phyloP scores from a whole-genome alignment of 64 coral and sea anemone species.

The Montipora sp. region DNA sequence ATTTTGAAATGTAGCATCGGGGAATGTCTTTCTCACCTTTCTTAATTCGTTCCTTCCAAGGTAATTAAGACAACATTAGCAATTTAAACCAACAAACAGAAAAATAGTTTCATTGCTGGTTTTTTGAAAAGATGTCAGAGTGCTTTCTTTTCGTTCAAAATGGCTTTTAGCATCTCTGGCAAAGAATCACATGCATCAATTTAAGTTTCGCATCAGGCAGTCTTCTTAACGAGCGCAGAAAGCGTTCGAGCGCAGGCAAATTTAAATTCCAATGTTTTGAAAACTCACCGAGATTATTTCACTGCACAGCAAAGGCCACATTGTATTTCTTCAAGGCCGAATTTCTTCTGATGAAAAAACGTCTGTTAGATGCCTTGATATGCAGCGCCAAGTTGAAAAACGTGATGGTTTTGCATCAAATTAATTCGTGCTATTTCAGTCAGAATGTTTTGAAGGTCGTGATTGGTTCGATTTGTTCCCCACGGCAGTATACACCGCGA shows the following conservation, averaged over 20 bases:
- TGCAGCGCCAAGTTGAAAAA: neutral
- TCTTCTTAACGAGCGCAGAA: neutral
- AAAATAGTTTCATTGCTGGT: neutral
- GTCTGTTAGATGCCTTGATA: neutral
- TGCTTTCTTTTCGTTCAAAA: too few relatives aligned
- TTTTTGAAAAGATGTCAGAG: neutral
- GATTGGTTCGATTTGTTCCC: neutral
- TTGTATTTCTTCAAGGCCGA: neutral
- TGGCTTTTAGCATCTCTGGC: too few relatives aligned
- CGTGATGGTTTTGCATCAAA: neutral
- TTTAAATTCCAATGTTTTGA: neutral
- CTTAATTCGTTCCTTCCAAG: neutral
- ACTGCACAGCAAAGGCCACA: neutral
- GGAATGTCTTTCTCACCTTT: neutral
- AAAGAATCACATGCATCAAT: too few relatives aligned
- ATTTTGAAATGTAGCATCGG: neutral
- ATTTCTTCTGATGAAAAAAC: neutral
- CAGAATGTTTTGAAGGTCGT: neutral
- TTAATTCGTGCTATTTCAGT: neutral
- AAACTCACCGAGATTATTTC: neutral
- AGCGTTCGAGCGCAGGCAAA: neutral
- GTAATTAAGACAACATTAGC: conserved; percentile 7
- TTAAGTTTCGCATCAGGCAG: neutral
- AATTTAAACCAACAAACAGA: neutral
- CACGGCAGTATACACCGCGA: neutral